Base-by-base conservation (phyloP, 2,888 invertebrate genomes). In the Gryllus longicercus region DNA sequence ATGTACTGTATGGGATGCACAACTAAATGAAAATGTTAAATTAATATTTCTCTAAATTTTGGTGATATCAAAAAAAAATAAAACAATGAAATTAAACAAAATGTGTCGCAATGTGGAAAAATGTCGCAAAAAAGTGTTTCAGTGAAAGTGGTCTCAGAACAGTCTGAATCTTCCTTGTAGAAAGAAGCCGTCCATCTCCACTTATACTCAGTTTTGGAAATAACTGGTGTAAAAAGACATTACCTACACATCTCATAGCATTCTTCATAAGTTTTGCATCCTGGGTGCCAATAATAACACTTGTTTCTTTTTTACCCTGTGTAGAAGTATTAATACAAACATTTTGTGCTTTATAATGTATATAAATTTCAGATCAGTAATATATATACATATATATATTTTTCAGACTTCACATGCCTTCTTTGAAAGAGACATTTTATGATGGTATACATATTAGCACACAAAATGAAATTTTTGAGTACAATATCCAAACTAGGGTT, bases 1-100 rank as follows among this genome's bases (percentile, higher is more conserved):
- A 75, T 50, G 75, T 79, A 77, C 21, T 49, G 50, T 76, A 76
- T 77, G 51, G 51, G 79, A 79, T 79, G 79, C 79, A 79, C 79
- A 79, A 79, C 50, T 76, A 25, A 51, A 51, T 75, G 79, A 49
- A 75, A 79, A n/a, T 75, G 50, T 79, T n/a, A 75, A 38, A 14
- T 14, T 50, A 38, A 75, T 38, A 50, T 79, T 38, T 38, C 38
- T 38, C 38, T 38, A 38, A 38, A 38, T 38, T 38, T 38, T 38
- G 38, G 38, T 38, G 38, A 38, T 38, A 38, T 38, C 38, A 38
- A 38, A 38, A 38, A 38, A 38, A 38, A 38, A 1, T 38, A 38
- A 38, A 38, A 38, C 38, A 38, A 38, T 38, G 38, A 8, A 38
- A 8, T 38, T 38, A 38, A 38, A 38, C 38, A 38, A 38, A 38